A percentile compares a stretch with the other conserved stretches of the same genome.
Conservation (phyloP, 92 coral and sea anemone species). For the Paramuricea clavata region DNA sequence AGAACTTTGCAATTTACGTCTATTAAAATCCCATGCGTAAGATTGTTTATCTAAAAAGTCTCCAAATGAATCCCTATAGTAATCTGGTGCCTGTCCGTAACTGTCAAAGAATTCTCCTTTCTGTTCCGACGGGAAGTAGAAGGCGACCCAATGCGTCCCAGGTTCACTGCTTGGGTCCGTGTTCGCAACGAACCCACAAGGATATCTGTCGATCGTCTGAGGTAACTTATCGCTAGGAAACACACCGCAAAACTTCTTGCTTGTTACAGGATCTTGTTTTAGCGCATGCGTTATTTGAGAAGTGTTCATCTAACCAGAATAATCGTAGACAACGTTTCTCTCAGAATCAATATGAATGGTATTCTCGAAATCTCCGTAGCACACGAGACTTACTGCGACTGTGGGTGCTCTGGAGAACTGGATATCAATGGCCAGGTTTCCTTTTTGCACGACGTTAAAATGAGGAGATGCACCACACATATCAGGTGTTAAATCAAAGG, state of each 20-base stretch:
- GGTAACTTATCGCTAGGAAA: constrained; percentile 12
- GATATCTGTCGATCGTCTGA: background rate
- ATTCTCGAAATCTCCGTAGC: constrained; percentile 45
- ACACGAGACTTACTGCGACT: constrained; percentile 8
- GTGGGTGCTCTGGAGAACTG: constrained; percentile 16
- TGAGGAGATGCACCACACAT: constrained; percentile 21
- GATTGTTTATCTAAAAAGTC: constrained; percentile 25
- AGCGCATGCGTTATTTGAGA: background rate
- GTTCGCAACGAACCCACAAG: constrained; percentile 31
- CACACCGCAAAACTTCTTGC: constrained; percentile 14
- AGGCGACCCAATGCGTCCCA: constrained; percentile 56
- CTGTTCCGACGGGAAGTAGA: constrained; percentile 28
- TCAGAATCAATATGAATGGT: constrained; percentile 50
- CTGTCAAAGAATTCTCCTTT: constrained; percentile 49
- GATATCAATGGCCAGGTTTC: constrained; percentile 23
- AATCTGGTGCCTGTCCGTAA: constrained; percentile 44
- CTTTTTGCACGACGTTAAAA: constrained; percentile 21
- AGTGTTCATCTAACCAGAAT: constrained; percentile 22
- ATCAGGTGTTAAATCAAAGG: constrained; percentile 29
- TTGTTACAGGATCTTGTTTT: constrained; percentile 11
- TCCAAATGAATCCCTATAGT: constrained; percentile 34
- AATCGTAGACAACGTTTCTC: constrained; percentile 42
- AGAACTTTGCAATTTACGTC: background rate
- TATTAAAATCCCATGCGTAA: background rate
- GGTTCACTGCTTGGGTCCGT: constrained; percentile 12